Evolutionary conservation across 2,888 invertebrate genomes (phyloP), one percentile per base, ranked within the genome.

Genomic region (Agrypnus murinus): DNA sequence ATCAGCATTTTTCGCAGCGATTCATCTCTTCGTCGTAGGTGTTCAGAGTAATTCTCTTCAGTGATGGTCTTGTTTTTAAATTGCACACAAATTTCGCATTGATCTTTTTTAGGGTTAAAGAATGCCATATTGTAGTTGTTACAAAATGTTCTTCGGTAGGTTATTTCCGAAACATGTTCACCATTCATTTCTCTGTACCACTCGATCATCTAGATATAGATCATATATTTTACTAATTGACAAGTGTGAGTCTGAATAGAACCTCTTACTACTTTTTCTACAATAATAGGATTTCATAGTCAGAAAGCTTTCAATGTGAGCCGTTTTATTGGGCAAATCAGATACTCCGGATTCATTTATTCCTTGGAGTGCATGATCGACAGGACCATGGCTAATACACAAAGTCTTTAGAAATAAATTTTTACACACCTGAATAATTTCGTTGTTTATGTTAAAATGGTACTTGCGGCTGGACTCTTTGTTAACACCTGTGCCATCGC

Each of bases 61-160:
- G 6, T 8, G 8, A 34, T 34, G 8, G 8, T 34, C 34, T 4
- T 8, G n/a, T n/a, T 69, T 59, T 40, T 62, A 14, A 71, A 75
- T 45, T 57, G 32, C 58, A 31, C 38, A 62, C 76, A 78, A 14
- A 73, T 40, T 40, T 40, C 6, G n/a, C n/a, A n/a, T n/a, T n/a
- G n/a, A n/a, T n/a, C n/a, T n/a, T n/a, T n/a, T n/a, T n/a, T n/a
- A n/a, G n/a, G n/a, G n/a, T n/a, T n/a, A n/a, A n/a, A n/a, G n/a
- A n/a, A n/a, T n/a, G n/a, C n/a, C n/a, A n/a, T 40, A n/a, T 40
- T 40, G 40, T 40, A 40, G n/a, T 40, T 40, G 8, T 40, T 40
- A 40, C 40, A 63, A 50, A 76, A 77, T 57, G 75, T 71, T 67
- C 59, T 71, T 36, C 74, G 50, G 63, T 73, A 76, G 15, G 71